phyloP scores from a whole-genome alignment of 2,113 vertebrate species.

The Empidonax traillii region DNA sequence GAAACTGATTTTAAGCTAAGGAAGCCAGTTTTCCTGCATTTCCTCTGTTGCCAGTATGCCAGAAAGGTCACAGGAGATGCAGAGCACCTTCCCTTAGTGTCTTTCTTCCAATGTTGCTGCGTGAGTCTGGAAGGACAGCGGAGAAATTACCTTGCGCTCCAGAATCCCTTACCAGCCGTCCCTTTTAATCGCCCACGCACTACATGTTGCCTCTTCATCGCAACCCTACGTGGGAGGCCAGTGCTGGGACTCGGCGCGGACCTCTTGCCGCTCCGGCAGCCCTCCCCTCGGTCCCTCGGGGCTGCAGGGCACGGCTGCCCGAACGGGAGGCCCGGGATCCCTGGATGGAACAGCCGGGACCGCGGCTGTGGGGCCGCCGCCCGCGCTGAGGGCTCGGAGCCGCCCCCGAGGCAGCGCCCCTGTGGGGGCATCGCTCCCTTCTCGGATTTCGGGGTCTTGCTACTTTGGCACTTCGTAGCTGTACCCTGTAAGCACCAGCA shows the following conservation, averaged over 20 bases:
- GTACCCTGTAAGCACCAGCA: background rate
- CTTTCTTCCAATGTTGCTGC: background rate
- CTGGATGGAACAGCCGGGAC: background rate
- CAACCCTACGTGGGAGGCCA: background rate
- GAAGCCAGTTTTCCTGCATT: background rate
- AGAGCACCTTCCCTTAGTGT: background rate
- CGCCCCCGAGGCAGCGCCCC: background rate
- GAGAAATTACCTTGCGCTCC: background rate
- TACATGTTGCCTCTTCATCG: background rate
- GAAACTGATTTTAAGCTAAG: background rate
- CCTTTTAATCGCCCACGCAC: background rate
- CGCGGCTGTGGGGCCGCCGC: background rate
- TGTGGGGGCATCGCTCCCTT: background rate
- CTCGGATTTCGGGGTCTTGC: background rate
- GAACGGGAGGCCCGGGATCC: background rate
- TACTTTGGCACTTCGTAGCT: background rate
- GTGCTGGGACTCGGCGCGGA: background rate
- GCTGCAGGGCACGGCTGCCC: background rate
- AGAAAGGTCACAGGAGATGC: background rate
- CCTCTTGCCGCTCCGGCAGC: background rate
- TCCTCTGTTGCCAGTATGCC: background rate
- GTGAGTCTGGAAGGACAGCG: background rate
- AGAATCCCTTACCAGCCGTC: background rate
- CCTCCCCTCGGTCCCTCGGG: background rate
- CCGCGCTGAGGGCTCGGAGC: background rate